Conservation (phyloP, 1,140 invertebrate genomes). For the Brachionus angularis region DNA sequence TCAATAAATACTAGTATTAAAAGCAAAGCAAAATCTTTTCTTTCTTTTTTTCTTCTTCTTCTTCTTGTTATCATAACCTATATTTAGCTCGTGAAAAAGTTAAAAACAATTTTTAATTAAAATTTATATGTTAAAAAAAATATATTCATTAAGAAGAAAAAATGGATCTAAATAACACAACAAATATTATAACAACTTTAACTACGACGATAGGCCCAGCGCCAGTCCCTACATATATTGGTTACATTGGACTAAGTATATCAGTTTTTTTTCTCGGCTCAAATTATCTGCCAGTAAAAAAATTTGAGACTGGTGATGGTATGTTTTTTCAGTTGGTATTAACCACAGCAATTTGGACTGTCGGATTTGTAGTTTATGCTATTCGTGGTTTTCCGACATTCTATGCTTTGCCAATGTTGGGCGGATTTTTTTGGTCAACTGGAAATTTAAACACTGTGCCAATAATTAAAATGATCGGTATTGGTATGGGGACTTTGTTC, state of each 20-base stretch:
- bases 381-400: constrained; percentile 49
- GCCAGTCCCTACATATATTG: constrained; percentile 46
- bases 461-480: constrained; percentile 46
- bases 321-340: constrained; percentile 59
- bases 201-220: neutral
- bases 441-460: constrained; percentile 36
- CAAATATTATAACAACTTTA: constrained; percentile 5
- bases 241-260: constrained; percentile 51
- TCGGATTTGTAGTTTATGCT: constrained; percentile 51
- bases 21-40: neutral
- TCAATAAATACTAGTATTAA: neutral
- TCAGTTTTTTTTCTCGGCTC: constrained; percentile 56
- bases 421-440: constrained; percentile 52
- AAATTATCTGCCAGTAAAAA: constrained; percentile 58
- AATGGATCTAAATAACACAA: constrained; percentile 21
- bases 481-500: constrained; percentile 49
- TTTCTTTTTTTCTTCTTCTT: too few species aligned
- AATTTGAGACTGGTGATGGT: constrained; percentile 58
- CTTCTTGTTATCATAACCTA: too few species aligned
- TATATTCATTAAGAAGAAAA: too few species aligned
- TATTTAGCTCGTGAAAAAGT: too few species aligned
- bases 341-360: constrained; percentile 51
- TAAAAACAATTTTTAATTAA: too few species aligned
- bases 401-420: constrained; percentile 54
- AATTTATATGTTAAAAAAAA: too few species aligned